Base-by-base conservation (phyloP, 92 coral and sea anemone genomes). In the Phenganax marumi region DNA sequence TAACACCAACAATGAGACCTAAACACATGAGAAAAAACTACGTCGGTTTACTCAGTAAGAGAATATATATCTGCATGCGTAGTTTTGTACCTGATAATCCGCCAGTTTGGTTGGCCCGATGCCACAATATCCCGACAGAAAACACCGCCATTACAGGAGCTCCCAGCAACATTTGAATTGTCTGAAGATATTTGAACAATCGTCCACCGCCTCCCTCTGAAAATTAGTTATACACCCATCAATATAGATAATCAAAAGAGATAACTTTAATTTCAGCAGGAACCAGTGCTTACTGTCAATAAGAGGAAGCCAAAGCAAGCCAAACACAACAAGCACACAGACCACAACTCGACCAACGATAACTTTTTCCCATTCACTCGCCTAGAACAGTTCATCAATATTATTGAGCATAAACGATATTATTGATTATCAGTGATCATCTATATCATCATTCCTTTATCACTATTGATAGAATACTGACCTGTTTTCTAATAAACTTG, bases 181-280 rank as follows among this genome's bases (percentile, higher is more conserved):
- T 70, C 46, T 70, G 75, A 49, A 70, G 18, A 70, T 70, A 70
- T 46, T 70, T 70, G 54, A 70, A 70, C n/a, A 70, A 19, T 11
- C 75, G 75, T 0, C 75, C 75, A 43, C 75, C 75, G 10, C 75
- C 75, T 70, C 75, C 75, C 51, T 43, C 75, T 70, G 75, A 70
- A 70, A 70, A 33, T 56, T 56, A 56, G 22, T 56, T 62, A 17
- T 18, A 8, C 13, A 62, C 43, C 2, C 43, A 33, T 33, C 43
- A 33, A 33, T 33, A 56, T 56, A 56, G 2, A 56, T 56, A 56
- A 7, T 56, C 2, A 14, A 56, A 21, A 7, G 22, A 56, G n/a
- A 56, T 14, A 8, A 56, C n/a, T 14, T 56, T 56, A 56, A 56
- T 56, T 56, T 21, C 17, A 56, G n/a, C 22, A 18, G 49, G 17